Base-by-base conservation (phyloP, 2,113 vertebrate species). In the Triplophysa siluroides region DNA sequence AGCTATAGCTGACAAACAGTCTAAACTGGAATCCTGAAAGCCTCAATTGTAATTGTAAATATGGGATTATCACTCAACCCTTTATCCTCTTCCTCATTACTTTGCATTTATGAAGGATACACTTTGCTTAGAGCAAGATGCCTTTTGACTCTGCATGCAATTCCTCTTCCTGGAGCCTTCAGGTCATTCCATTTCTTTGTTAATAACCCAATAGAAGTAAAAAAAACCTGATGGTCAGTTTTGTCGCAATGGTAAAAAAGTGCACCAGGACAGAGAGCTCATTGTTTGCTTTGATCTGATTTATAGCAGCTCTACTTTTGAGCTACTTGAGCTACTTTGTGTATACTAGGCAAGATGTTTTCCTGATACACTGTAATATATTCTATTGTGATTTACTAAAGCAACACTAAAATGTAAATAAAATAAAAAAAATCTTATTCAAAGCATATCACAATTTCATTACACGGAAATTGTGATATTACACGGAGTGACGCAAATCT, bases 181-280 rank as follows among this genome's bases (percentile, higher is more conserved):
- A 69, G 21, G 33, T 69, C 52, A 60, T 24, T 11, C 11, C 4
- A n/a, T 62, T 69, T 10, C 24, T 50, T 12, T 78, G 45, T 14
- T 52, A n/a, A 10, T 62, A 73, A 79, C 67, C 61, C 78, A 63
- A 78, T 73, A 77, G 69, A 76, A 76, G 76, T 80, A 84, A 78
- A 73, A 50, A 81, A 84, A 82, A 52, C 73, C 77, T 70, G 77
- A 70, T 54, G 8, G 38, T 23, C 38, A 56, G 24, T n/a, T 78
- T 43, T 45, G 85, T 92, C 83, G 75, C 88, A 85, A 90, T 91
- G 87, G 87, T 82, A 89, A 87, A 88, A 78, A 77, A 56, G 75
- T 69, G 85, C 79, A 83, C n/a, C 76, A 87, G 83, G 86, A 92
- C 87, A 91, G 80, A 88, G 83, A 82, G 77, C 69, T 78, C 74